A percentile compares a stretch with the other conserved stretches of the same genome.
Conservation (phyloP, 2,113 vertebrate genomes). For the Cnemophilus loriae region DNA sequence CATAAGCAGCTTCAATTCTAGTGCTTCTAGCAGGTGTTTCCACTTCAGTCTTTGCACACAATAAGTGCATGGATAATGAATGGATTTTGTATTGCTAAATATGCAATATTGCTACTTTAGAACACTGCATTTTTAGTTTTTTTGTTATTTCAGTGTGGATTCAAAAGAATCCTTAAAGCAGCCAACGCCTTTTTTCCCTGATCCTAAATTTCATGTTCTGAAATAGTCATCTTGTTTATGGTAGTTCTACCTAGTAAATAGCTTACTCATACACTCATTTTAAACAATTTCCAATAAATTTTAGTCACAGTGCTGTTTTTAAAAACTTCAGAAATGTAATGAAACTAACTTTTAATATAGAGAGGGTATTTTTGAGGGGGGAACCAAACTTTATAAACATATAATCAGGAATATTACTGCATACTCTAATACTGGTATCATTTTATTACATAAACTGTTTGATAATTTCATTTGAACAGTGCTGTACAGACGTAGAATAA, state of each 20-base stretch:
- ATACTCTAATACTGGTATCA: background rate
- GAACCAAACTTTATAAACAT: background rate
- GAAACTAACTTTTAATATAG: background rate
- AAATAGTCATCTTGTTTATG: background rate
- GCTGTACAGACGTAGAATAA: background rate
- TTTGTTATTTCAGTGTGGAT: background rate
- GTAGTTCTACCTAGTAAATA: background rate
- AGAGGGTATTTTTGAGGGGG: background rate
- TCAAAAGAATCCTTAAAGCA: background rate
- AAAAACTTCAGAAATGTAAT: background rate
- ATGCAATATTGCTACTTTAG: background rate
- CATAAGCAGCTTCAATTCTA: background rate
- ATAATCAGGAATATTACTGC: background rate
- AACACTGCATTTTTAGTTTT: background rate
- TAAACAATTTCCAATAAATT: background rate
- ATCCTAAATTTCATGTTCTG: background rate
- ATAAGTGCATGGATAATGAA: background rate
- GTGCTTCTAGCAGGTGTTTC: background rate
- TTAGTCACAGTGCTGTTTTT: background rate
- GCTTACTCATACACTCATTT: background rate
- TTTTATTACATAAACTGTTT: background rate
- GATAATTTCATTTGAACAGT: background rate
- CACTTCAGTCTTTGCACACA: background rate
- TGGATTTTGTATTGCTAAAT: background rate
- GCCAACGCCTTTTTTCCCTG: background rate